Base-by-base conservation (phyloP, 2,797 vertebrate genomes). In the Scleropages formosus region DNA sequence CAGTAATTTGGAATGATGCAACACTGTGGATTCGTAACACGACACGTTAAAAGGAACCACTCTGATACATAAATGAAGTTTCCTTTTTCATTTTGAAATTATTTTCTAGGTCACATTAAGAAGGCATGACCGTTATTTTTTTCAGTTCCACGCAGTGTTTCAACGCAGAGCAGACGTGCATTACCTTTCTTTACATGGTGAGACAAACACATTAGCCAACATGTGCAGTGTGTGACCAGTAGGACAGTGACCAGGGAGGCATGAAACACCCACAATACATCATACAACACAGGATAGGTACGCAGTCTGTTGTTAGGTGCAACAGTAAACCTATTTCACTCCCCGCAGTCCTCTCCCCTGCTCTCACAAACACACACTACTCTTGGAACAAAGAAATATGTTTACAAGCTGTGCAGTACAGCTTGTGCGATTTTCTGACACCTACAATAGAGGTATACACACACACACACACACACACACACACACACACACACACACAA, bases 381-480 rank as follows among this genome's bases (percentile, higher is more conserved):
- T 9, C 9, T 15, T 9, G 49, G 51, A 62, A 44, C 4, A 72
- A 51, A 72, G 0, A 69, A 1, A 75, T 8, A 7, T n/a, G 8
- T 22, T 62, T 61, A 68, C 61, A 58, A 60, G 26, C 44, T 71
- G 68, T 70, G 65, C 70, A 68, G 27, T 70, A 63, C 44, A 66
- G 68, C 67, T n/a, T n/a, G n/a, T n/a, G n/a, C n/a, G n/a, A n/a
- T 26, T 27, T 60, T 39, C 16, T n/a, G 0, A 1, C 4, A n/a
- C 46, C 22, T 4, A 20, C 18, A 24, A 68, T 6, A 46, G 7
- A 15, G n/a, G n/a, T n/a, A n/a, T n/a, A n/a, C n/a, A 0, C 27
- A 64, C 27, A 61, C 18, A 70, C 64, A 69, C 53, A 31, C 24
- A 71, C 24, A 72, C 69, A 76, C 65, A 67, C n/a, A n/a, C n/a